Evolutionary conservation across 1,140 invertebrate species (phyloP), one percentile per base, ranked within the genome.

Genomic region (Stenopsyche tienmushanensis): DNA sequence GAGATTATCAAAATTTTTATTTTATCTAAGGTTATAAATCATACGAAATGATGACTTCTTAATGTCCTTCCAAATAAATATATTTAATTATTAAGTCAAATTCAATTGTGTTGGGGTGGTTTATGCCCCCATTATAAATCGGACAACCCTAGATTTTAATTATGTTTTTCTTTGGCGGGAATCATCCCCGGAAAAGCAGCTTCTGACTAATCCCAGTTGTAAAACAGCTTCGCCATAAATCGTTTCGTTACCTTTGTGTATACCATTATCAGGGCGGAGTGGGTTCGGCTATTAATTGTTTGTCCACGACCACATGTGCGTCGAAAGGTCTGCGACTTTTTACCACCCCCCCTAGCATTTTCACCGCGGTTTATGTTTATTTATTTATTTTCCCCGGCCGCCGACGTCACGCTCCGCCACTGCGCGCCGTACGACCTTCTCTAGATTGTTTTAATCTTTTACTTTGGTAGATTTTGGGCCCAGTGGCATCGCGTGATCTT

Each of bases 391-490:
- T 23, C 42, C 62, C 49, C 49, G 58, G 39, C 65, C 62, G 65
- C 25, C 29, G 29, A 44, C 44, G 24, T 39, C 45, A 50, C 55
- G 45, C 26, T 23, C 49, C 66, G 58, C 49, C 65, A 47, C 65
- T 66, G 65, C 25, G 47, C 47, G 29, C 44, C 29, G 50, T 54
- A 50, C 55, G 45, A 29, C 60, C 60, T 50, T 41, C 45, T 49
- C 50, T 49, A 54, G 52, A 67, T 67, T 67, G 65, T 67, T 67
- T 65, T 67, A 67, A 67, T 67, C 65, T 67, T 67, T 62, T 62
- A 50, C 59, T 67, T 67, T 63, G 15, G 52, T n/a, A 58, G 25
- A 58, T 42, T 58, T 44, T 52, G 53, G 58, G 63, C 52, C 47
- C 49, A 54, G 52, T 50, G 34, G 18, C 57, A 18, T 34, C n/a